Evolutionary conservation across 35 echinoderm and acorn worm species (phyloP), one percentile per base, ranked within the genome.

Genomic region (Chiridota heheva): DNA sequence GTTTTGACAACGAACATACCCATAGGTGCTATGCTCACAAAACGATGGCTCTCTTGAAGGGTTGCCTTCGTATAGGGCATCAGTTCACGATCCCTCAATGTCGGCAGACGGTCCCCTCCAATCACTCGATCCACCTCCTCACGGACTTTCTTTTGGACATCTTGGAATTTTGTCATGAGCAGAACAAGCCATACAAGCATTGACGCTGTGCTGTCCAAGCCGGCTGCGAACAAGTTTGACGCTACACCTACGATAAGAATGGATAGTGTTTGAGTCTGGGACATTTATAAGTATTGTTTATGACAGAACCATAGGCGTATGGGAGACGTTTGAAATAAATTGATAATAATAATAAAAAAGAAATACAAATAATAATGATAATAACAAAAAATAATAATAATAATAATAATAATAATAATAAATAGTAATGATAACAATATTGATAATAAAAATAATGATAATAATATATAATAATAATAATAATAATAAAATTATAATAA

Each of bases 81-180:
- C 2, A 46, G 25, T 2, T 72, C 48, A 31, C 66, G 47, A 45
- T 84, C 82, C 42, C 41, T 84, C 40, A 84, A 63, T 16, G 82
- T 73, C 30, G 82, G 82, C 30, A 72, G 46, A n/a, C 67, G 68
- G 15, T 55, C 47, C 26, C 47, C 36, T 8, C 82, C 82, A 42
- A 73, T 84, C 32, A 73, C 66, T n/a, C 28, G 13, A 29, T 42
- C 38, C 15, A 84, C 46, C 42, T 84, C 82, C n/a, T 61, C 62
- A 2, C 66, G 17, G 17, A 84, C 31, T 67, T 84, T 84, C 66
- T 58, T 60, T 57, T 84, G 82, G 1, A 84, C 67, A 26, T 84
- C 82, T 20, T 28, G 67, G 47, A 72, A 25, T 53, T 58, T 70
- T 16, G 55, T 70, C 25, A 84, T 8, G n/a, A 72, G 61, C 16